Evolutionary conservation across 1,140 invertebrate species (phyloP).

Genomic region (Maniola jurtina): DNA sequence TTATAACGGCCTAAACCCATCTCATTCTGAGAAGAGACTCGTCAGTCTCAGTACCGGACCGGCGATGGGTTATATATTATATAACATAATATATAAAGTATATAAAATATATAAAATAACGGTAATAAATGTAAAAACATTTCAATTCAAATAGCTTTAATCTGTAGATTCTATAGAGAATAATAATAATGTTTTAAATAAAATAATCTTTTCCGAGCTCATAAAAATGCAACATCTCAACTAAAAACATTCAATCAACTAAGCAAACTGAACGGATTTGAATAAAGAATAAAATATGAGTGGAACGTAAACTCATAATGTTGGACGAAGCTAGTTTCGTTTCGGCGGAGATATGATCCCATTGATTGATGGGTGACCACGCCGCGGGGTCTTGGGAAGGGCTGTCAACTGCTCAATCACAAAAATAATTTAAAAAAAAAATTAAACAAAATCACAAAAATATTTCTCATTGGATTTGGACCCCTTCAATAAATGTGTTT

Average conservation of each 20-base stretch:
- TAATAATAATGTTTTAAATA: constrained; percentile 36
- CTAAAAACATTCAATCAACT: constrained; percentile 73
- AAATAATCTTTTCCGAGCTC: constrained; percentile 43
- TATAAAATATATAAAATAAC: too few relatives aligned
- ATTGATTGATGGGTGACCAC: constrained; percentile 78
- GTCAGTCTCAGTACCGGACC: too few relatives aligned
- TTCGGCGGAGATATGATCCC: constrained; percentile 72
- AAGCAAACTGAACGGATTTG: constrained; percentile 48
- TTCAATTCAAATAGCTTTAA: constrained; percentile 53
- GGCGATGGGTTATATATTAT: too few relatives aligned
- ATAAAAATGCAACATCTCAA: constrained; percentile 51
- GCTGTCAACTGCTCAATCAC: not conserved
- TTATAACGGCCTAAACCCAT: too few relatives aligned
- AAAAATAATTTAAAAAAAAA: not conserved
- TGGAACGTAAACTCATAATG: constrained; percentile 73
- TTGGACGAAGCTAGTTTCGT: constrained; percentile 59
- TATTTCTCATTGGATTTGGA: too few relatives aligned
- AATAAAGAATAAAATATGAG: constrained; percentile 78
- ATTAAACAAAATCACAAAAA: too few relatives aligned
- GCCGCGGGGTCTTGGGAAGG: constrained; percentile 40
- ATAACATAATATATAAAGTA: too few relatives aligned
- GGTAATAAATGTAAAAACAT: constrained; percentile 5
- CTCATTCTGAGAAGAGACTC: too few relatives aligned
- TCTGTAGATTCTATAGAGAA: constrained; percentile 30
- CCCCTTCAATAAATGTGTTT: too few relatives aligned